phyloP scores from a whole-genome alignment of 2,888 invertebrate genomes.

The Noctuana brunneofusca region DNA sequence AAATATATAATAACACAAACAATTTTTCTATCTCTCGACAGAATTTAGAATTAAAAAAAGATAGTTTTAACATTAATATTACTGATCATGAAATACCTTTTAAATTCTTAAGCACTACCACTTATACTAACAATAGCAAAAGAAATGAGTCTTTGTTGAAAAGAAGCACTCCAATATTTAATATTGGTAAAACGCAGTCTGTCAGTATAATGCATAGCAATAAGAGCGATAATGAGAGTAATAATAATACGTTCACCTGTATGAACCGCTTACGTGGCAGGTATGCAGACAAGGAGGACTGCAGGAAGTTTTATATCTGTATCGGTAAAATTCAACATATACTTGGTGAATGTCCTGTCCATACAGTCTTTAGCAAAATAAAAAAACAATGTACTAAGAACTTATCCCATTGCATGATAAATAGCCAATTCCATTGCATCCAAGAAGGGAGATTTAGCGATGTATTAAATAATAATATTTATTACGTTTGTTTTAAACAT shows the following conservation, averaged over 20 bases:
- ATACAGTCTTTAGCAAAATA: slow-evolving; percentile 72
- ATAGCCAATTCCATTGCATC: slow-evolving; percentile 75
- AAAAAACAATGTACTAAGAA: slow-evolving; percentile 74
- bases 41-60: neutral
- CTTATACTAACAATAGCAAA: neutral
- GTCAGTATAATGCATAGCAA: too few species aligned
- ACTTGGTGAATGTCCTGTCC: slow-evolving; percentile 61
- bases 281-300: slow-evolving; percentile 72
- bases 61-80: neutral
- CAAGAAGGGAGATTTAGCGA: slow-evolving; percentile 67
- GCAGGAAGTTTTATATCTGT: slow-evolving; percentile 80
- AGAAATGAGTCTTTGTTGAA: neutral
- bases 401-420: slow-evolving; percentile 71
- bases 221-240: neutral
- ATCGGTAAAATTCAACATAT: slow-evolving; percentile 56
- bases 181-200: neutral
- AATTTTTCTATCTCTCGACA: neutral
- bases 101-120: neutral
- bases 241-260: slow-evolving; percentile 8
- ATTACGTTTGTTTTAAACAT: slow-evolving; percentile 69
- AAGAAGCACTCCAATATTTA: neutral
- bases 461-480: slow-evolving; percentile 61
- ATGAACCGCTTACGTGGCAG: slow-evolving; percentile 56
- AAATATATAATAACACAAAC: neutral
- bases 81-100: neutral